Percentiles rank a stretch among this genome's conserved stretches.
Evolutionary conservation across 2,888 invertebrate genomes (phyloP).

Genomic region (Sphinx pinastri): DNA sequence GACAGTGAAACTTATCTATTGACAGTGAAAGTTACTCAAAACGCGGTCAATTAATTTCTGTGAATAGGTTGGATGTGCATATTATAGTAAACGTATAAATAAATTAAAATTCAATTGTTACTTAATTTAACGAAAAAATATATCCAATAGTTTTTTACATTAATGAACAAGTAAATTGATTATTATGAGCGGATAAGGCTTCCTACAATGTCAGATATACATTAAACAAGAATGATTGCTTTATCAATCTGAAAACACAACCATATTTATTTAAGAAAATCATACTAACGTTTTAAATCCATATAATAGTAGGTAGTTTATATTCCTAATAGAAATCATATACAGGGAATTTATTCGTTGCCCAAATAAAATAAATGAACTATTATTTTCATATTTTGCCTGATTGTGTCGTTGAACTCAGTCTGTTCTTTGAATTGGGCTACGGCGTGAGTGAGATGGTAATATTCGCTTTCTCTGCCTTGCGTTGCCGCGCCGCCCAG

Average conservation of each 20-base stretch:
- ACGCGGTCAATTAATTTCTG: neutral
- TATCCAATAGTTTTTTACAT: no score
- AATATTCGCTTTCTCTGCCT: neutral
- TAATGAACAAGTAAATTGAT: no score
- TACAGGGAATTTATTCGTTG: neutral
- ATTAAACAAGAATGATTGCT: no score
- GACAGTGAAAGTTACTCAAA: neutral
- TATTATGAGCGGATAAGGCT: no score
- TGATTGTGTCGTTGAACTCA: conserved; percentile 1
- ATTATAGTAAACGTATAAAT: neutral
- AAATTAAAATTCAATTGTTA: no score
- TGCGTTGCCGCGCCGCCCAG: neutral
- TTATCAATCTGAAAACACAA: no score
- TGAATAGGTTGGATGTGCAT: neutral
- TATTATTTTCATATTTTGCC: neutral
- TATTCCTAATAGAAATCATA: neutral
- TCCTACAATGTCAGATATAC: no score
- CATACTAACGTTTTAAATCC: no score
- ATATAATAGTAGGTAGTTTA: no score
- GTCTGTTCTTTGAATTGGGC: conserved; percentile 12
- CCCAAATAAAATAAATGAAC: neutral
- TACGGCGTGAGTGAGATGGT: neutral
- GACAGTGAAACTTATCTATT: neutral
- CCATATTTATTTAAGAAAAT: no score
- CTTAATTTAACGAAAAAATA: no score